Evolutionary conservation across 2,888 invertebrate species (phyloP).

Genomic region (Dasysyrphus albostriatus): DNA sequence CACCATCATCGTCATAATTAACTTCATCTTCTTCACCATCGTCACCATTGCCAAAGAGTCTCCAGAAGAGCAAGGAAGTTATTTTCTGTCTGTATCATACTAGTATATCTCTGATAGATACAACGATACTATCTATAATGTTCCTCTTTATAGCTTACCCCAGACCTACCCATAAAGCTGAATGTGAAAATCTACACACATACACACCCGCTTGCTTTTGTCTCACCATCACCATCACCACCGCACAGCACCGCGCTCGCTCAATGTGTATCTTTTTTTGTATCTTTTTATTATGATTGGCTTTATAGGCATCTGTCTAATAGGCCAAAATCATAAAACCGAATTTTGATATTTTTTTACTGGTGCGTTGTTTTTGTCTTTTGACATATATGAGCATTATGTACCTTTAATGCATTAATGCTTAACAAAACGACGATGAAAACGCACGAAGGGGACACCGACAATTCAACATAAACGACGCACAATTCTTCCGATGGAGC

Average conservation of each 20-base stretch:
- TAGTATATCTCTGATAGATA: slow-evolving; percentile 26
- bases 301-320: slow-evolving; percentile 74
- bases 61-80: slow-evolving; percentile 11
- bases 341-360: slow-evolving; percentile 64
- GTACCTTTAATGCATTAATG: slow-evolving; percentile 70
- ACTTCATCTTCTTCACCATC: background rate
- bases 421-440: slow-evolving; percentile 50
- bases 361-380: slow-evolving; percentile 44
- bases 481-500: background rate
- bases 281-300: slow-evolving; percentile 73
- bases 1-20: slow-evolving; percentile 41
- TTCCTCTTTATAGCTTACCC: slow-evolving; percentile 21
- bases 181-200: background rate
- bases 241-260: background rate
- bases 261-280: slow-evolving; percentile 46
- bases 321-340: slow-evolving; percentile 70
- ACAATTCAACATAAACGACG: background rate
- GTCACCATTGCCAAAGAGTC: background rate
- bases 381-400: slow-evolving; percentile 47
- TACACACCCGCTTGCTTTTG: background rate
- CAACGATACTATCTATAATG: slow-evolving; percentile 3
- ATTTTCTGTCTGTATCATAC: slow-evolving; percentile 2
- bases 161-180: background rate
- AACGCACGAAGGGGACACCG: slow-evolving; percentile 3
- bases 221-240: too few species aligned